A percentile compares a stretch with the other conserved stretches of the same genome.
Conservation (phyloP, 1,140 invertebrate genomes). For the Lordiphosa collinella region DNA sequence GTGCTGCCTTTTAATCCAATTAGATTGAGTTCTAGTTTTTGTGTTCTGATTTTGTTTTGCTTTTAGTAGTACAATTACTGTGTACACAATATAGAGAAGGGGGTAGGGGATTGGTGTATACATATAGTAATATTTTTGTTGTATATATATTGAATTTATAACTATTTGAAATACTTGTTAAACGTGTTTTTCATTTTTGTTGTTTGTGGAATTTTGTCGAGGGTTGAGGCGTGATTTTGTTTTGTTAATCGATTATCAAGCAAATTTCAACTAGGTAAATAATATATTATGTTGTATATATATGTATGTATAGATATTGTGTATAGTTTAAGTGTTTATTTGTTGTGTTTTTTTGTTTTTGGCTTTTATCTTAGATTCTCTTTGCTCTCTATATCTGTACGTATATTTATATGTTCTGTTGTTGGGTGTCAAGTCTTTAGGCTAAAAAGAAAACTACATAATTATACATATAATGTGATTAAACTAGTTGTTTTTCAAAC, state of each 20-base stretch:
- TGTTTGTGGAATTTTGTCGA: constrained; percentile 17
- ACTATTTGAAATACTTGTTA: constrained; percentile 51
- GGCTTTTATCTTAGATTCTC: constrained; percentile 73
- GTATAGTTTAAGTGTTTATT: constrained; percentile 42
- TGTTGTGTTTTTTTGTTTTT: constrained; percentile 49
- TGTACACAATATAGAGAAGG: constrained; percentile 47
- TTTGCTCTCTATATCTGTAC: constrained; percentile 32
- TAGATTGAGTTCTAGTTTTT: constrained; percentile 68
- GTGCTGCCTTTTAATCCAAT: constrained; percentile 45
- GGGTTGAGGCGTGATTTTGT: constrained; percentile 55
- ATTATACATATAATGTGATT: constrained; percentile 28
- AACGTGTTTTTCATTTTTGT: constrained; percentile 17
- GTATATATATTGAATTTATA: constrained; percentile 44
- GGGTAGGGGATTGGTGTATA: constrained; percentile 39
- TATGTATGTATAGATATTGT: constrained; percentile 39
- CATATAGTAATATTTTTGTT: constrained; percentile 44
- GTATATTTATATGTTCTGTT: constrained; percentile 19
- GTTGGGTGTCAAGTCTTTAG: constrained; percentile 33
- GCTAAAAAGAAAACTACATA: not conserved
- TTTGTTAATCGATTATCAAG: constrained; percentile 67
- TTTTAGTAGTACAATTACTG: constrained; percentile 57
- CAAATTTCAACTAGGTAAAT: constrained; percentile 70
- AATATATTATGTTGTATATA: constrained; percentile 24
- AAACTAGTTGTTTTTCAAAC: constrained; percentile 68
- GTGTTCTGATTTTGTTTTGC: not conserved